Evolutionary conservation across 2,113 vertebrate genomes (phyloP).

Genomic region (Cnemophilus loriae): DNA sequence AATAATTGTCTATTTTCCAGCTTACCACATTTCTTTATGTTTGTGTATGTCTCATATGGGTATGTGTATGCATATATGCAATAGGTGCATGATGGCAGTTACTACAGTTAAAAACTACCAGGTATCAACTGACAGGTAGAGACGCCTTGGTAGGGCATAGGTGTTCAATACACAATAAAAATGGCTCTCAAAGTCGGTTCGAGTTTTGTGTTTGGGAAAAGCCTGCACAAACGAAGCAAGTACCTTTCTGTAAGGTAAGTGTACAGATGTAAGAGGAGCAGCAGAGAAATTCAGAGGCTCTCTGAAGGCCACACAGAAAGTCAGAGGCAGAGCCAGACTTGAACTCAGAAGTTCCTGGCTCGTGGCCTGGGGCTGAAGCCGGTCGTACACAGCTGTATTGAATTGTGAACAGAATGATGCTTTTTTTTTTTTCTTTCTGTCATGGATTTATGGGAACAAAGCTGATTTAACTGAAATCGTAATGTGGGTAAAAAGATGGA

Average conservation of each 20-base stretch:
- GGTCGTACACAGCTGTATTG: background rate
- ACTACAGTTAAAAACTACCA: background rate
- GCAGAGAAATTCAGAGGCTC: background rate
- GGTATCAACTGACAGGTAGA: background rate
- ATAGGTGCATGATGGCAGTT: background rate
- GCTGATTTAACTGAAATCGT: background rate
- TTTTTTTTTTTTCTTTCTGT: background rate
- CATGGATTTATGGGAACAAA: background rate
- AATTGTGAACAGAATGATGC: background rate
- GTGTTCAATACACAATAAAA: background rate
- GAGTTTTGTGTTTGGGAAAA: background rate
- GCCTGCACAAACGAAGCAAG: background rate
- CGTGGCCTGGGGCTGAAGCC: background rate
- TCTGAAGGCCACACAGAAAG: slow-evolving; percentile 17
- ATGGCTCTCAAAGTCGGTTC: background rate
- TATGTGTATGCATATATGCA: background rate
- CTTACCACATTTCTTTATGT: background rate
- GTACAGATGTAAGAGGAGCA: background rate
- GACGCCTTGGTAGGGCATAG: background rate
- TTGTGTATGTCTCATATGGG: background rate
- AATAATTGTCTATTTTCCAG: background rate
- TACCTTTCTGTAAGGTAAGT: background rate
- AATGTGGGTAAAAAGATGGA: background rate
- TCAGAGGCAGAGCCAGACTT: slow-evolving; percentile 5
- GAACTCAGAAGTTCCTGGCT: slow-evolving; percentile 51